phyloP scores from a whole-genome alignment of 1,140 invertebrate species.

The Apis cerana region DNA sequence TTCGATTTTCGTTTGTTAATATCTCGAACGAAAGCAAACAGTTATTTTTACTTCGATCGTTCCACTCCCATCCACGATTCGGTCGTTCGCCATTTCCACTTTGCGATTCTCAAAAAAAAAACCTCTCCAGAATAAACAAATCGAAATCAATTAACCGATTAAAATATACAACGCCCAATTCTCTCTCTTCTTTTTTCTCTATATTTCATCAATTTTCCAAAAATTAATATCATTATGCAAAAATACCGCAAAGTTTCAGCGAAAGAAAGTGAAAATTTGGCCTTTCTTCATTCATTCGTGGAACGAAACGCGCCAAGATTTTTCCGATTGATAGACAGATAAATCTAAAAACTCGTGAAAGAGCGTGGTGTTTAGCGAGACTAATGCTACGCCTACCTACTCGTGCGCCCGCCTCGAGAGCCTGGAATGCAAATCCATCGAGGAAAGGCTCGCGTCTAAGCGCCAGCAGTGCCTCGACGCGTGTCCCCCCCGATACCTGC shows the following conservation, averaged over 20 bases:
- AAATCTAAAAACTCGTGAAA: background rate
- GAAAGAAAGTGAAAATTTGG: too few species aligned
- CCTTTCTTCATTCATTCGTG: too few species aligned
- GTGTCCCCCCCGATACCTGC: conserved; percentile 1
- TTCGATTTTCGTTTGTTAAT: conserved; percentile 15
- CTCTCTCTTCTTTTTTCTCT: background rate
- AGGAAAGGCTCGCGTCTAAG: conserved; percentile 39
- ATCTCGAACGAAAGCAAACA: conserved; percentile 24
- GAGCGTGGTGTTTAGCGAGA: conserved; percentile 14
- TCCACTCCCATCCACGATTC: conserved; percentile 8
- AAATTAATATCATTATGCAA: too few species aligned
- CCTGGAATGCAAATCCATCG: conserved; percentile 66
- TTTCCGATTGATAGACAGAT: too few species aligned
- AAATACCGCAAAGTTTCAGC: too few species aligned
- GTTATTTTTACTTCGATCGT: conserved; percentile 21
- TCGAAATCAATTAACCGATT: background rate
- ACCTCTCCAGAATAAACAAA: background rate
- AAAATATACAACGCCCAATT: background rate
- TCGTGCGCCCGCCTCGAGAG: conserved; percentile 51
- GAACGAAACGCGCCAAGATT: too few species aligned
- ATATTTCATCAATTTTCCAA: background rate
- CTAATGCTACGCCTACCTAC: conserved; percentile 46
- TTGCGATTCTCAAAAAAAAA: background rate
- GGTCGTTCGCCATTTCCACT: background rate
- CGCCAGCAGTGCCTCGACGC: conserved; percentile 45